Conservation (phyloP, 1,140 invertebrate genomes). For the Danaus plexippus region DNA sequence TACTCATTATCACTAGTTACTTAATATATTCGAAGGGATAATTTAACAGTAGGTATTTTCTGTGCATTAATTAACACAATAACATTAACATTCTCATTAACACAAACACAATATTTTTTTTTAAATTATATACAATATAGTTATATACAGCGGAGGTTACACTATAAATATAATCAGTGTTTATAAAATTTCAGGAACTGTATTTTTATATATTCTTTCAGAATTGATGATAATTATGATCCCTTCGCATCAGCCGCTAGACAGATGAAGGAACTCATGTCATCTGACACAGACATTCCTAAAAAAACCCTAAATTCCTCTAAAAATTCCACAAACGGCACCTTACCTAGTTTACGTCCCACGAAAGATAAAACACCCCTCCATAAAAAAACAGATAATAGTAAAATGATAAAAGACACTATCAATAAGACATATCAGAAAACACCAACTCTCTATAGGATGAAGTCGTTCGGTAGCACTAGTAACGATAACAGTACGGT, state of each 20-base stretch:
- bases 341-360: conserved; percentile 51
- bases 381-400: conserved; percentile 40
- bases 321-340: conserved; percentile 42
- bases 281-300: conserved; percentile 64
- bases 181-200: not conserved
- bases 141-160: too few species aligned
- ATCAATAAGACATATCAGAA: conserved; percentile 67
- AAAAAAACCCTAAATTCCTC: conserved; percentile 36
- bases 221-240: conserved; percentile 63
- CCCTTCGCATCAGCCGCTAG: conserved; percentile 67
- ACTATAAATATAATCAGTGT: too few species aligned
- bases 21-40: too few species aligned
- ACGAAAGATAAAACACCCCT: conserved; percentile 43
- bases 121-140: too few species aligned
- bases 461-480: conserved; percentile 67
- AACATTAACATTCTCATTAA: too few species aligned
- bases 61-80: too few species aligned
- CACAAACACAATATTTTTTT: too few species aligned
- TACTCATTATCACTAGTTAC: too few species aligned
- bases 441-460: conserved; percentile 63
- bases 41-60: too few species aligned
- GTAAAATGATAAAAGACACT: conserved; percentile 65
- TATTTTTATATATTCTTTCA: conserved; percentile 38
- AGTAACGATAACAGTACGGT: conserved; percentile 47
- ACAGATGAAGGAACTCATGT: conserved; percentile 71